Evolutionary conservation across 2,888 invertebrate genomes (phyloP).

Genomic region (Eupeodes latifasciatus): DNA sequence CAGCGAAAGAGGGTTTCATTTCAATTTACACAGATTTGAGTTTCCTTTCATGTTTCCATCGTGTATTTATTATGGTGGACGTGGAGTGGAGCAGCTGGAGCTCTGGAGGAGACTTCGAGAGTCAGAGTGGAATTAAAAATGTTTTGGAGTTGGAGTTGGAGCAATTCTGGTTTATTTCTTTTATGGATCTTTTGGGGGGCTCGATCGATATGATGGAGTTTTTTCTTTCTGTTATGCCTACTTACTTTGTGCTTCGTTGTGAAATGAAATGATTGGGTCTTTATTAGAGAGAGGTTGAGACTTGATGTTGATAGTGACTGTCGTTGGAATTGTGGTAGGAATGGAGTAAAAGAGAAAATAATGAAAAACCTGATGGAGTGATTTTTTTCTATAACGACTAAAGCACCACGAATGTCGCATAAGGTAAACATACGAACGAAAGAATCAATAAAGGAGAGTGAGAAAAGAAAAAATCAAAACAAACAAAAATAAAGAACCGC

Average conservation of each 20-base stretch:
- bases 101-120: neutral
- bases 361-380: conserved; percentile 62
- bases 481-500: neutral
- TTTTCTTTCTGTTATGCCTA: conserved; percentile 1
- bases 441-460: conserved; percentile 11
- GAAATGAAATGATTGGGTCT: neutral
- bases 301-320: neutral
- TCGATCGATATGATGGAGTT: conserved; percentile 30
- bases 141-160: conserved; percentile 48
- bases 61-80: neutral
- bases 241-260: neutral
- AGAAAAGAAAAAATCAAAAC: conserved; percentile 9
- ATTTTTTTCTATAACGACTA: conserved; percentile 37
- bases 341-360: conserved; percentile 59
- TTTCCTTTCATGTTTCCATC: neutral
- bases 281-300: conserved; percentile 22
- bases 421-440: conserved; percentile 32
- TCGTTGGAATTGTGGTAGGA: neutral
- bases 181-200: conserved; percentile 27
- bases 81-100: neutral
- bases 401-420: conserved; percentile 41
- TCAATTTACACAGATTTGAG: conserved; percentile 33
- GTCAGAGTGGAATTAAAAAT: conserved; percentile 19
- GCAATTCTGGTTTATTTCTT: conserved; percentile 28
- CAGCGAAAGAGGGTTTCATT: conserved; percentile 41